Conservation (phyloP, 2,113 vertebrate genomes). For the Ia io region DNA sequence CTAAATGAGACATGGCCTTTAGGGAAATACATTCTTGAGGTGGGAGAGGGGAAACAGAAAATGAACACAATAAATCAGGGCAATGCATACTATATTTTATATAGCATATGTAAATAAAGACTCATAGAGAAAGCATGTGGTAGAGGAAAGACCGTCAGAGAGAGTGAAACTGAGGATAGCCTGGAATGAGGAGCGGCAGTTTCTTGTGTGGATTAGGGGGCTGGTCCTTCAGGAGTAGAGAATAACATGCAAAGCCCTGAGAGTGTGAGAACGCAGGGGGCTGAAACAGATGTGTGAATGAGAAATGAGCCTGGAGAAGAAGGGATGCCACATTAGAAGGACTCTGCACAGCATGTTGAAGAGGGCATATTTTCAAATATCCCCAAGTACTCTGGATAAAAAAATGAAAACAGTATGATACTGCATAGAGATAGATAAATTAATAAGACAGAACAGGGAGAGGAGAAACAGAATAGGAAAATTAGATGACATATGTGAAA, state of each 20-base stretch:
- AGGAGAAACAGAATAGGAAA: not conserved
- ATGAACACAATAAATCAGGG: not conserved
- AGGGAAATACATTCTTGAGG: not conserved
- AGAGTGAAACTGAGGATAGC: not conserved
- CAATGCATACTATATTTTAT: not conserved
- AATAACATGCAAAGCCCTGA: not conserved
- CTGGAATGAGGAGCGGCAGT: not conserved
- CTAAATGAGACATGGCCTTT: not conserved
- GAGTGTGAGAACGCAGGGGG: not conserved
- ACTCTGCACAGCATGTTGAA: not conserved
- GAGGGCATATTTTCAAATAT: not conserved
- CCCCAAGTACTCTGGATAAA: not conserved
- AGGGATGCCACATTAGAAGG: not conserved
- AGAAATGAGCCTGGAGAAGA: not conserved
- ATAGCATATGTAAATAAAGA: not conserved
- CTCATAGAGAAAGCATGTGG: not conserved
- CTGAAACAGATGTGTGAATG: not conserved
- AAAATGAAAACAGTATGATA: conserved; percentile 1
- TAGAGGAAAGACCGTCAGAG: not conserved
- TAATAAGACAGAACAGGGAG: not conserved
- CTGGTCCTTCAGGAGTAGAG: not conserved
- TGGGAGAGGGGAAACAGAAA: not conserved
- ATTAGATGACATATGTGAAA: not conserved
- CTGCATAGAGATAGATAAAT: not conserved
- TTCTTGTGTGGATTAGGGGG: not conserved